Conservation (phyloP, 2,113 vertebrate genomes). For the Neolamprologus toae region DNA sequence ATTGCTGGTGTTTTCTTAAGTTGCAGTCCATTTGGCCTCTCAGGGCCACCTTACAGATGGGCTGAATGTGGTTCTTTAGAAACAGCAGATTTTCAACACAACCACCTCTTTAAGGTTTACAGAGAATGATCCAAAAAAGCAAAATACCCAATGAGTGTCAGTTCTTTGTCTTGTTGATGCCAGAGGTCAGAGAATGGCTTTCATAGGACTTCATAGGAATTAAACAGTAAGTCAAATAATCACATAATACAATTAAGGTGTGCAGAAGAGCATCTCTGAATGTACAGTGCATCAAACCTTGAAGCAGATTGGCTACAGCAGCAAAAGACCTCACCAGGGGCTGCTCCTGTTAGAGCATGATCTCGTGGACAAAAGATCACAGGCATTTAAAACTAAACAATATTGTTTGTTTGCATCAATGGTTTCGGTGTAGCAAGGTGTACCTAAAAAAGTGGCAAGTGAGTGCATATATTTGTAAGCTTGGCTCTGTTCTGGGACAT, state of each 20-base stretch:
- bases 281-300: not conserved
- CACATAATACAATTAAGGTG: not conserved
- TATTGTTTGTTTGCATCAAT: not conserved
- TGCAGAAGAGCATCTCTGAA: not conserved
- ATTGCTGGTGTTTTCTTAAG: not conserved
- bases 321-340: not conserved
- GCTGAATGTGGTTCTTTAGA: not conserved
- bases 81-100: not conserved
- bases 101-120: not conserved
- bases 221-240: not conserved
- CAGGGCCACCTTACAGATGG: not conserved
- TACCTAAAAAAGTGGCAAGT: not conserved
- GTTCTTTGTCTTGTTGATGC: not conserved
- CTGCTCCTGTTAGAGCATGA: not conserved
- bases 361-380: not conserved
- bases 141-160: not conserved
- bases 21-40: not conserved
- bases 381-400: not conserved
- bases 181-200: not conserved
- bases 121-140: not conserved
- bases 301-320: not conserved
- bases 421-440: not conserved
- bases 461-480: not conserved
- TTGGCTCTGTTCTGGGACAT: not conserved
- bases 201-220: not conserved